phyloP scores from a whole-genome alignment of 2,888 invertebrate species.

The Strigamia maritima region DNA sequence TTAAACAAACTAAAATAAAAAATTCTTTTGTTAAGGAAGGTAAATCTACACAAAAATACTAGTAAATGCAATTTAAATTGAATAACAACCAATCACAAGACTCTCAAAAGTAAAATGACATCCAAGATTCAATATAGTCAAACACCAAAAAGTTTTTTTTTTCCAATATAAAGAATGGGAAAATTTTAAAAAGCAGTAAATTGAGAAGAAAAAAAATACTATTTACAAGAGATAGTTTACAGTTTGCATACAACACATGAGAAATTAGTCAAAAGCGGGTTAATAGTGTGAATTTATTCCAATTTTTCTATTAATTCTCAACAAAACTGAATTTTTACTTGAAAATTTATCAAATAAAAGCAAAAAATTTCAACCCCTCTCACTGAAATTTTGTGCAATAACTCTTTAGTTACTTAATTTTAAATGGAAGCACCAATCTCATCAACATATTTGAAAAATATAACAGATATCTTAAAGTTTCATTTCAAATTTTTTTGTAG shows the following conservation, averaged over 20 bases:
- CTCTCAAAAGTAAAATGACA: not conserved
- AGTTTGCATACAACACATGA: constrained; percentile 6
- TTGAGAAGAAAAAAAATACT: constrained; percentile 4
- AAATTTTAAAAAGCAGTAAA: not conserved
- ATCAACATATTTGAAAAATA: not conserved
- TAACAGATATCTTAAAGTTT: not conserved
- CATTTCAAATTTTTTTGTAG: not conserved
- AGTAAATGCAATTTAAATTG: not conserved
- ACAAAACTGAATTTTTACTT: not conserved
- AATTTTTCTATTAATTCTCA: not conserved
- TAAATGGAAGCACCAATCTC: constrained; percentile 8
- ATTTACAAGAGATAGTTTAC: constrained; percentile 15
- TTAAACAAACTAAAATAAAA: not conserved
- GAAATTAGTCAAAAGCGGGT: not conserved
- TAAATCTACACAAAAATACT: not conserved
- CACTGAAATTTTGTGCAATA: constrained; percentile 1
- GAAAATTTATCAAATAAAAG: not conserved
- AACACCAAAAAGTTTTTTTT: not conserved
- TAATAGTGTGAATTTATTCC: not conserved
- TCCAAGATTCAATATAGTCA: not conserved
- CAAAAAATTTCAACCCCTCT: not conserved
- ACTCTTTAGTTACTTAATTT: not conserved
- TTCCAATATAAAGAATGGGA: not conserved
- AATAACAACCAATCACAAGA: not conserved
- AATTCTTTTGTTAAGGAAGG: not conserved